Evolutionary conservation across 2,113 vertebrate species (phyloP).

Genomic region (Chauna torquata): DNA sequence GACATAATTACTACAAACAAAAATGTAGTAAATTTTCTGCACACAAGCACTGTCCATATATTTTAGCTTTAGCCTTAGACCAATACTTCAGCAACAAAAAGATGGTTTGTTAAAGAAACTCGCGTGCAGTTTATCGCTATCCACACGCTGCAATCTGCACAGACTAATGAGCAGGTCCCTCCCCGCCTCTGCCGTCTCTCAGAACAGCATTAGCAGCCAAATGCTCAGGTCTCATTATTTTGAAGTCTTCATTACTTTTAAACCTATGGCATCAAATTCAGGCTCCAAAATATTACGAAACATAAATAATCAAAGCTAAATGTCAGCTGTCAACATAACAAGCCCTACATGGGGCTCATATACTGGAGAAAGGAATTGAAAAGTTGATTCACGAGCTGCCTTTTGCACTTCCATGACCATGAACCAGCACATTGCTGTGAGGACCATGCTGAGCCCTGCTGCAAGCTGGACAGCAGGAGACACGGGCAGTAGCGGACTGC

Average conservation of each 20-base stretch:
- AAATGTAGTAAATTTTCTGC: neutral
- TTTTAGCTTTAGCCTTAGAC: neutral
- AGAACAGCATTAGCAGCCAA: neutral
- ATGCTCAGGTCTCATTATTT: neutral
- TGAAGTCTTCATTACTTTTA: neutral
- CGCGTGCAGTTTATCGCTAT: neutral
- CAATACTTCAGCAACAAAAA: neutral
- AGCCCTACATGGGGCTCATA: neutral
- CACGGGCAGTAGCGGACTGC: neutral
- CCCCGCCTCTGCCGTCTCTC: neutral
- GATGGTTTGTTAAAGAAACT: neutral
- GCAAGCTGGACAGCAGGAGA: neutral
- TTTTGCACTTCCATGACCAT: neutral
- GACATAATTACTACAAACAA: neutral
- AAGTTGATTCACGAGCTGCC: neutral
- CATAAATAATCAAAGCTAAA: conserved; percentile 14
- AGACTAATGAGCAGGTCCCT: neutral
- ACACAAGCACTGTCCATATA: neutral
- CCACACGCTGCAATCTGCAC: neutral
- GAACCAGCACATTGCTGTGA: accelerated
- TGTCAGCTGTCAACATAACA: neutral
- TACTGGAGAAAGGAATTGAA: neutral
- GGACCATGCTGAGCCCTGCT: neutral
- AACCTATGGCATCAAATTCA: neutral
- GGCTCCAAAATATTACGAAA: neutral